Evolutionary conservation across 2,113 vertebrate genomes (phyloP).

Genomic region (Sander lucioperca): DNA sequence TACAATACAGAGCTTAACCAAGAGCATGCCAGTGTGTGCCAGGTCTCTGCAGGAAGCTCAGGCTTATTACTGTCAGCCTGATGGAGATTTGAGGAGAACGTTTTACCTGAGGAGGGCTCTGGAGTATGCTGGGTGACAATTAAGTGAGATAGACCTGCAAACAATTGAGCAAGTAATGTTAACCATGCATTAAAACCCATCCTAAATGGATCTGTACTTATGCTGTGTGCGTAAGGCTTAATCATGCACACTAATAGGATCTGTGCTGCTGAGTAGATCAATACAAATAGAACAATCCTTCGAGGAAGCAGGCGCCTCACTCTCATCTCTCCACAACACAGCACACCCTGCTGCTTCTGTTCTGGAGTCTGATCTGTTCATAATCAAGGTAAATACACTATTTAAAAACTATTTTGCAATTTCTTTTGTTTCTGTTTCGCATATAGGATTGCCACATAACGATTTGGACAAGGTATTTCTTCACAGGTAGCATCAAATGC

Average conservation of each 20-base stretch:
- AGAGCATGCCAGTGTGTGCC: slow-evolving; percentile 36
- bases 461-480: not conserved
- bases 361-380: slow-evolving; percentile 25
- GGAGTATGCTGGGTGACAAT: slow-evolving; percentile 29
- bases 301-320: not conserved
- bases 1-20: slow-evolving; percentile 29
- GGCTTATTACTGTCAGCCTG: slow-evolving; percentile 58
- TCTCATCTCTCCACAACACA: slow-evolving; percentile 11
- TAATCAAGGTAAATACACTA: slow-evolving; percentile 49
- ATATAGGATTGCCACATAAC: not conserved
- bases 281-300: slow-evolving; percentile 71
- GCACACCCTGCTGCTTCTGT: slow-evolving; percentile 33
- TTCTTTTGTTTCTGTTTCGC: not conserved
- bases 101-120: slow-evolving; percentile 53
- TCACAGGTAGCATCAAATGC: not conserved
- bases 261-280: slow-evolving; percentile 51
- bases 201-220: slow-evolving; percentile 31
- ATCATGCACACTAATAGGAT: slow-evolving; percentile 74
- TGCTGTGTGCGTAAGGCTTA: slow-evolving; percentile 27
- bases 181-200: not conserved
- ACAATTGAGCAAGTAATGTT: slow-evolving; percentile 20
- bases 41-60: slow-evolving; percentile 59
- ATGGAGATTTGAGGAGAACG: slow-evolving; percentile 54
- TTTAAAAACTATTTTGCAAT: not conserved
- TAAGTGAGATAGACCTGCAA: slow-evolving; percentile 34